phyloP scores from a whole-genome alignment of 1,140 invertebrate genomes.

The Hyles euphorbiae region DNA sequence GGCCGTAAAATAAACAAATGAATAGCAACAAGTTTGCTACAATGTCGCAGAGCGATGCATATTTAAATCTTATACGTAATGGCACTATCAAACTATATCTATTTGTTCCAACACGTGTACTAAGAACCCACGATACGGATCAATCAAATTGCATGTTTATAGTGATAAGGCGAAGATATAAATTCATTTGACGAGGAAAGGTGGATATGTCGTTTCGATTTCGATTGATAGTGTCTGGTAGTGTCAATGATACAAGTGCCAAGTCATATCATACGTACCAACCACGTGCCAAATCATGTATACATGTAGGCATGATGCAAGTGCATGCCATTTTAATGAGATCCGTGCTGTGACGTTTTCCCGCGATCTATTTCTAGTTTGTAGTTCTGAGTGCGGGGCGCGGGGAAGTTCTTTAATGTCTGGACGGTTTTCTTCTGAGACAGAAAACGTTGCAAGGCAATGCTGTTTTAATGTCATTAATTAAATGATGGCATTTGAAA shows the following conservation, averaged over 20 bases:
- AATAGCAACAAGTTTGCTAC: constrained; percentile 41
- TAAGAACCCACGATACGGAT: neutral
- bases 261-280: constrained; percentile 28
- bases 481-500: constrained; percentile 25
- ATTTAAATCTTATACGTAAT: constrained; percentile 45
- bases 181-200: neutral
- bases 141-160: neutral
- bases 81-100: constrained; percentile 33
- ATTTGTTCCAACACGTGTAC: constrained; percentile 30
- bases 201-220: neutral
- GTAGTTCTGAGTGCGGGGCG: neutral
- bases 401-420: neutral
- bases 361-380: constrained; percentile 1
- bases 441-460: constrained; percentile 28
- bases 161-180: neutral
- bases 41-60: constrained; percentile 39
- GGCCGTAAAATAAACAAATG: constrained; percentile 26
- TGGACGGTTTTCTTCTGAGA: constrained; percentile 9
- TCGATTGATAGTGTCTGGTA: constrained; percentile 5
- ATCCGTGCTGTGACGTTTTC: constrained; percentile 7
- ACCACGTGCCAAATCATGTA: constrained; percentile 38
- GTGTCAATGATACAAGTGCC: constrained; percentile 34
- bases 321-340: constrained; percentile 15
- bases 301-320: constrained; percentile 18
- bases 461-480: constrained; percentile 31